Base-by-base conservation (phyloP, 2,888 invertebrate genomes). In the Steinernema hermaphroditum region DNA sequence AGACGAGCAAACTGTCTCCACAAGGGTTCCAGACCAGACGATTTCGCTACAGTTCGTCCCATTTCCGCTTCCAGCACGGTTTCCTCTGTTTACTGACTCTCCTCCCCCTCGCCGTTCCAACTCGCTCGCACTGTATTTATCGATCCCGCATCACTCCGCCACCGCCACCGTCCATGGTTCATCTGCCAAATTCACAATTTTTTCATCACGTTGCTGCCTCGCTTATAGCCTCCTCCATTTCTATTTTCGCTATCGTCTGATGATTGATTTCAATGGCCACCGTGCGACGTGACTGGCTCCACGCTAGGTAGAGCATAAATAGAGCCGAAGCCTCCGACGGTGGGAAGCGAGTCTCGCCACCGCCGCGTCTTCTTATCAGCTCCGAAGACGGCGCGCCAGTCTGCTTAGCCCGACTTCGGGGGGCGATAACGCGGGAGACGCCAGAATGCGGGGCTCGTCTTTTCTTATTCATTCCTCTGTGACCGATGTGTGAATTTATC, bases 341-440 rank as follows among this genome's bases (percentile, higher is more conserved):
- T 19, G 50, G 46, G 43, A 8, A 19, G 19, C 22, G 24, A 24
- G 50, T 50, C 50, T 24, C 50, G 24, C 50, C 50, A 22, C 50
- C 50, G 12, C 50, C 62, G 4, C 62, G 62, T 27, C 2, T 16
- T 62, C 62, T 62, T 62, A 62, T 62, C 62, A 62, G 62, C 54
- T 22, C 54, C 29, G 29, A 22, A 14, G 54, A 62, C 27, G 62
- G 62, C 62, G 62, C 32, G 32, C 22, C 29, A 19, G 62, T 24
- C 16, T 29, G 32, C 32, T 32, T 29, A 19, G 54, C 6, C 29
- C 62, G 62, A 16, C 27, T 16, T 16, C 62, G 32, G 27, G 6
- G 54, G 6, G 22, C 54, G 62, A 62, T 19, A 24, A 50, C 37
- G 12, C 37, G 37, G 37, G 37, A 37, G 37, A 37, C 37, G 37